Evolutionary conservation across 1,140 invertebrate species (phyloP), one percentile per base, ranked within the genome.

Genomic region (Forficula auricularia): DNA sequence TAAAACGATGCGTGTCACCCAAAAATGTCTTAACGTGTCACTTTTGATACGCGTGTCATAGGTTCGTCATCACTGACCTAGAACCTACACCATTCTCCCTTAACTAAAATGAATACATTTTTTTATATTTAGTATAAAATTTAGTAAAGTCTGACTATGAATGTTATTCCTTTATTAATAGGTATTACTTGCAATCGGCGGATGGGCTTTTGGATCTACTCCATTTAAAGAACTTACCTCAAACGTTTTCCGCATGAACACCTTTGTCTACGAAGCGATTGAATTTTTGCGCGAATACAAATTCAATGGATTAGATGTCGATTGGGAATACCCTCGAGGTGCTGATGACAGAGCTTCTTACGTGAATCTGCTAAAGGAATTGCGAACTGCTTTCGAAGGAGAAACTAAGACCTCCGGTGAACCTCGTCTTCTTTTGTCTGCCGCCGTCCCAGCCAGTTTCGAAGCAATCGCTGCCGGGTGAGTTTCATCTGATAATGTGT

Each of bases 251-350:
- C 71, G 86, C 27, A 90, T 90, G 84, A 91, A 90, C 55, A 82
- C 89, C 53, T 96, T 97, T 53, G 86, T 91, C 2, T 91, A 91
- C 54, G 84, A 91, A 54, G 80, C 86, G 3, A 87, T 94, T 32
- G 85, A 90, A 51, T 95, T 91, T 63, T 65, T 96, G 2, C 69
- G 90, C 18, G 81, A 87, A 54, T 82, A 85, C 19, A 80, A 87
- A 58, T 94, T 96, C 57, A 90, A 96, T 55, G 91, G 91, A 4
- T 62, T 92, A n/a, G 90, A 96, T 51, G 79, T 97, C 1, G 89
- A 95, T 55, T 97, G 91, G 90, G 89, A 96, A 64, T 94, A 94
- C 62, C 89, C 90, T 2, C 73, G 84, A 55, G 86, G 86, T 13
- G 73, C 77, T 3, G 86, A 90, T 52, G 89, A 95, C 55, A 68